Base-by-base conservation (phyloP, 2,888 invertebrate genomes). In the Cephus runcator region DNA sequence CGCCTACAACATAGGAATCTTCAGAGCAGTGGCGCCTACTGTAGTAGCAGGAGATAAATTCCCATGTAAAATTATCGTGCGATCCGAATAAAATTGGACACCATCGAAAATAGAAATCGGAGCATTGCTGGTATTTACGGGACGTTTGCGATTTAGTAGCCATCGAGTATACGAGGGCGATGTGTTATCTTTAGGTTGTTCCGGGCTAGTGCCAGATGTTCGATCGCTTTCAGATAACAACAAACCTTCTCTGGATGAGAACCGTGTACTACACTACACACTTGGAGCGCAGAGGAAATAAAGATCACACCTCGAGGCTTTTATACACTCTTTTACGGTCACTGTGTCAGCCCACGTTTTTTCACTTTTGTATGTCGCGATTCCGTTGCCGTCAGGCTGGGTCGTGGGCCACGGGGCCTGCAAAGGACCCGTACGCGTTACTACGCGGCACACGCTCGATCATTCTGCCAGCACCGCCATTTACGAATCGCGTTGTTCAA, bases 391-490 rank as follows among this genome's bases (percentile, higher is more conserved):
- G 85, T 85, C 83, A 86, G 81, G 85, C 84, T 81, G 83, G 85
- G 81, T 84, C 85, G 84, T 85, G 83, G 83, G 82, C 83, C 85
- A 80, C 85, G 85, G 87, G 84, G 86, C 87, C 85, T 83, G 85
- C 84, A 87, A 84, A 84, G 85, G 86, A 86, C 86, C 85, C 85
- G 84, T 83, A 84, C 86, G 83, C 87, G 84, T 83, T 84, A 83
- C 83, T 86, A 84, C 82, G 84, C 85, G 84, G 81, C 77, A 83
- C 83, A 83, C 86, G 83, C 81, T 81, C 83, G 84, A 74, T 87
- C 88, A 85, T 87, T 83, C 83, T 85, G 83, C 83, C 85, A 83
- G 79, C 81, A 87, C 88, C 88, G 90, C 90, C 89, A 89, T 89
- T 89, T 87, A 86, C 86, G 78, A 80, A 81, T 78, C 77, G 77